Evolutionary conservation across 2,888 invertebrate genomes (phyloP).

Genomic region (Rhodophaea formosa): DNA sequence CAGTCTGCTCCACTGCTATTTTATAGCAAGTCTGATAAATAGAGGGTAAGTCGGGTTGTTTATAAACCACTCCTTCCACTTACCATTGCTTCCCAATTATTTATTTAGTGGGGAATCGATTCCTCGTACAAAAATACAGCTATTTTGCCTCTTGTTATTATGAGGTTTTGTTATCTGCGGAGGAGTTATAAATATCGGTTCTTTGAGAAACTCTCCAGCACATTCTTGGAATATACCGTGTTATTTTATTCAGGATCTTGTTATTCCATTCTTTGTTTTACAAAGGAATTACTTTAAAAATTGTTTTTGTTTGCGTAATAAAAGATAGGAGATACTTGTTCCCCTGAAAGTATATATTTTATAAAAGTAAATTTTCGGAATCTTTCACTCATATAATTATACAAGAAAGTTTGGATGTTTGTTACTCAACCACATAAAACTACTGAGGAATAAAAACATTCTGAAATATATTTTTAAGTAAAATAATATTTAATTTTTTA

Average conservation of each 20-base stretch:
- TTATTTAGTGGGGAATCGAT: conserved; percentile 46
- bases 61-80: conserved; percentile 47
- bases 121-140: conserved; percentile 35
- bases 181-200: conserved; percentile 14
- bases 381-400: no score
- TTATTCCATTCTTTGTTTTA: conserved; percentile 1
- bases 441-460: no score
- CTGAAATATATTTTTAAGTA: no score
- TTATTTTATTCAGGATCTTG: background rate
- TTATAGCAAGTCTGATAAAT: conserved; percentile 49
- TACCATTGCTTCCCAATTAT: conserved; percentile 43
- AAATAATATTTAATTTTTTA: no score
- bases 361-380: no score
- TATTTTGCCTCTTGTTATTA: conserved; percentile 19
- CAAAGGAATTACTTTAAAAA: background rate
- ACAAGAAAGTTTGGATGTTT: no score
- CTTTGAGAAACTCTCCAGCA: background rate
- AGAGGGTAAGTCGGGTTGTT: conserved; percentile 48
- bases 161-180: conserved; percentile 4
- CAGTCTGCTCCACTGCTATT: conserved; percentile 35
- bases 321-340: background rate
- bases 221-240: background rate
- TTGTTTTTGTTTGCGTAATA: background rate
- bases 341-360: no score
- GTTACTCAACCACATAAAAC: no score